Base-by-base conservation (phyloP, 2,113 vertebrate genomes). In the Jacana jacana region DNA sequence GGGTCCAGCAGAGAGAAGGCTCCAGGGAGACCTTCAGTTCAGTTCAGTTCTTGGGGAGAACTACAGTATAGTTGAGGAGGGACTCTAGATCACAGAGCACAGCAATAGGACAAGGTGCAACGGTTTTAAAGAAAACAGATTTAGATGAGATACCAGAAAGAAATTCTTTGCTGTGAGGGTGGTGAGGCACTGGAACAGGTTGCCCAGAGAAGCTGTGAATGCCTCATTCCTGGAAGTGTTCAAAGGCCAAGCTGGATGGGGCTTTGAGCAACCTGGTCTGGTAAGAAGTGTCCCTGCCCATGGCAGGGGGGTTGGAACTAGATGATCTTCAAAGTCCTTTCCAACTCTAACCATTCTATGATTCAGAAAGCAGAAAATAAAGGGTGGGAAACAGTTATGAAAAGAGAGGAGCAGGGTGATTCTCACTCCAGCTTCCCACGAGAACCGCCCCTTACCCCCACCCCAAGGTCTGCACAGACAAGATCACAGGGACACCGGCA, bases 401-500 rank as follows among this genome's bases (percentile, higher is more conserved):
- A 69, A 57, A n/a, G n/a, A 33, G 19, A 40, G n/a, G 27, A 51
- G 28, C 5, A 4, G 14, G 37, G 20, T 1, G 1, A 60, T n/a
- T 71, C 39, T 55, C 35, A 49, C 10, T 12, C 31, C 33, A 68
- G 65, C 19, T 11, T 61, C 40, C 46, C 46, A 6, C 2, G 27
- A 61, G 71, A 54, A 60, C 10, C 14, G 3, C 4, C 46, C 23
- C n/a, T n/a, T n/a, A n/a, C 13, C 27, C 3, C 12, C 25, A 7
- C 15, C 17, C 13, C 7, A 13, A 13, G 9, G 17, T 49, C 22
- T 57, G 31, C 54, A 42, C 6, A 2, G 7, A 23, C 22, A 60
- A 44, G 28, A 42, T 18, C 44, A 52, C 0, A 1, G 39, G 52
- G 24, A 10, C 2, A 2, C 25, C 1, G 2, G 52, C 39, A 37